Evolutionary conservation across 2,888 invertebrate species (phyloP), one percentile per base, ranked within the genome.

Genomic region (Nomada ruficornis): DNA sequence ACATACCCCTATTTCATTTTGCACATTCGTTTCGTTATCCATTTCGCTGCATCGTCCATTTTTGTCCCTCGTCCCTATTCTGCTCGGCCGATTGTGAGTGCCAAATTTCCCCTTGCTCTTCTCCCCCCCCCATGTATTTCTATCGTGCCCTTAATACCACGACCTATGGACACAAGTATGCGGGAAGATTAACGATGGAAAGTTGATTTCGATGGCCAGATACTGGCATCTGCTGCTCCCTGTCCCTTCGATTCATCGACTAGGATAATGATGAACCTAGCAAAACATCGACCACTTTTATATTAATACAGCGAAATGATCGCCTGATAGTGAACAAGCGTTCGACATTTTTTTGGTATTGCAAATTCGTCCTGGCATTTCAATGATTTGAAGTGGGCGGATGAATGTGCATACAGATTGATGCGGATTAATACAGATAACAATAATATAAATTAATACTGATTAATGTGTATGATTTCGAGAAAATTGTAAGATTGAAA

Each of bases 111-210:
- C 26, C 23, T 23, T 9, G 2, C 42, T 7, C 55, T 54, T 13
- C 18, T 50, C 50, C 47, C 15, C 23, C 42, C 42, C n/a, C 23
- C n/a, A n/a, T 42, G 44, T 10, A 5, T 5, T 11, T 2, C 47
- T 42, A 29, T 62, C n/a, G 26, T 0, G 13, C 70, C 57, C 15
- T 36, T 52, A 36, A 77, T 63, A 50, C 20, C 47, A 57, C 2
- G 36, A 44, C 44, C 20, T 11, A 62, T 18, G 47, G 57, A 23
- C 29, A 60, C 59, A 65, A 57, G 74, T 64, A 29, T 55, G 54
- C 50, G 36, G 70, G 42, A 42, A 83, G 50, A 72, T 57, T 76
- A 62, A 67, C 50, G 69, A 73, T 70, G 77, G 72, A 77, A 70
- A 63, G 47, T 64, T 75, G 70, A 67, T 77, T 60, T 47, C n/a